Evolutionary conservation across 2,797 vertebrate species (phyloP).

Genomic region (Darevskia nairensis): DNA sequence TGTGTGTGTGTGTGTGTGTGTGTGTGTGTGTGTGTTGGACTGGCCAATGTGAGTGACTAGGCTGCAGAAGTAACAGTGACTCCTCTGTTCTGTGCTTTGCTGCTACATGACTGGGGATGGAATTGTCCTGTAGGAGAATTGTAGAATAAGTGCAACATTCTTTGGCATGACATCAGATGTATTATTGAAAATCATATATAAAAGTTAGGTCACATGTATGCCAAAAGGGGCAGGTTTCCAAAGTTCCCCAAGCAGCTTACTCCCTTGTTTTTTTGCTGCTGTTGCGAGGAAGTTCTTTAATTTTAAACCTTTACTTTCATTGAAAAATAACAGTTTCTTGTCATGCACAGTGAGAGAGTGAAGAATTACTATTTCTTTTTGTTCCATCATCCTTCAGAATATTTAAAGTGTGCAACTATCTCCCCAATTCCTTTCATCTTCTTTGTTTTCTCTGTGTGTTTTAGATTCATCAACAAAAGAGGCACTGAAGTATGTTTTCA

Average conservation of each 20-base stretch:
- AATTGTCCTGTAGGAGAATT: not conserved
- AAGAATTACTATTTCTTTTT: not conserved
- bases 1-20: too few relatives aligned
- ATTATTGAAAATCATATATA: not conserved
- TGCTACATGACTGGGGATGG: too few relatives aligned
- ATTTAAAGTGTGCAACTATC: not conserved
- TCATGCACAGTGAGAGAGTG: not conserved
- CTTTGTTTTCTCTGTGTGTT: slow-evolving; percentile 49
- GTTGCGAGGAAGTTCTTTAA: not conserved
- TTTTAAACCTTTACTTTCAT: not conserved
- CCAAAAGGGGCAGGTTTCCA: not conserved
- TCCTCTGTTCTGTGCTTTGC: too few relatives aligned
- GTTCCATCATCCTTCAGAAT: not conserved
- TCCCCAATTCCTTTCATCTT: not conserved
- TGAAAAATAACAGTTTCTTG: not conserved
- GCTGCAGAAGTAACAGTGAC: too few relatives aligned
- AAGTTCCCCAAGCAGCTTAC: not conserved
- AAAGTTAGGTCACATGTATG: not conserved
- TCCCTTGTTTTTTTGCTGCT: not conserved
- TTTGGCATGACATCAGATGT: not conserved
- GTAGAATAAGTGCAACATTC: not conserved
- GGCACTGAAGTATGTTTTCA: slow-evolving; percentile 83
- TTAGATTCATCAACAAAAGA: slow-evolving; percentile 81
- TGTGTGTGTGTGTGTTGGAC: too few relatives aligned
- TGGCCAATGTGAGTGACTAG: too few relatives aligned